These are phyloP conservation scores for Zaprionus africanus DNA, from an alignment of 1,140 invertebrate genomes.

Conservation along the genomic window DNA sequence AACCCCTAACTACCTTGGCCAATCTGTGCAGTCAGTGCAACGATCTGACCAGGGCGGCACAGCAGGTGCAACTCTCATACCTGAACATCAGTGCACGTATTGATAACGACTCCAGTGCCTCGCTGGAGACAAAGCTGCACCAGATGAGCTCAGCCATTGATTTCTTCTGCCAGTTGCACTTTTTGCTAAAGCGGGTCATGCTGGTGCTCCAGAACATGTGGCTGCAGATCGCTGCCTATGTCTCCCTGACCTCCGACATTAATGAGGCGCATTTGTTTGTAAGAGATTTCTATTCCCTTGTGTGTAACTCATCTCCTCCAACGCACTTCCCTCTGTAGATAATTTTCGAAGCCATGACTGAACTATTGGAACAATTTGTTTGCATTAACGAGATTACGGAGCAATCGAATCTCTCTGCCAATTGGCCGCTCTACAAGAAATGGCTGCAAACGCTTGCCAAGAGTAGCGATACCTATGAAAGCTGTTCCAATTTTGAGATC, in stretches of 20 bases:
- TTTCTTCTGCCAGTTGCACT: conserved; percentile 76
- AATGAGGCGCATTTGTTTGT: conserved; percentile 61
- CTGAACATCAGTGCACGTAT: conserved; percentile 36
- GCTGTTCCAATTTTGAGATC: conserved; percentile 49
- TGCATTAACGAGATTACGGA: conserved; percentile 67
- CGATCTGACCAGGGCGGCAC: conserved; percentile 88
- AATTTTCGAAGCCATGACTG: conserved; percentile 60
- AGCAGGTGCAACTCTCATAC: conserved; percentile 71
- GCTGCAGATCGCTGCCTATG: conserved; percentile 62
- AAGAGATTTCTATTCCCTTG: conserved; percentile 4
- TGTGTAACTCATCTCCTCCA: background rate
- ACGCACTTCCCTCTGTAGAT: conserved; percentile 34
- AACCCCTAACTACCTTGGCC: conserved; percentile 92
- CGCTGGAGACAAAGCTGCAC: conserved; percentile 39
- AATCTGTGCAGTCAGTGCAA: conserved; percentile 91
- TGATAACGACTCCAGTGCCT: conserved; percentile 2
- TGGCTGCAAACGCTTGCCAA: conserved; percentile 60
- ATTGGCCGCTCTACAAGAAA: conserved; percentile 74
- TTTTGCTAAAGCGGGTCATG: conserved; percentile 65
- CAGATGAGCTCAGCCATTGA: conserved; percentile 74
- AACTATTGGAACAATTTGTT: conserved; percentile 62
- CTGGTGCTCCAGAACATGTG: conserved; percentile 65
- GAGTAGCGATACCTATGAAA: conserved; percentile 17
- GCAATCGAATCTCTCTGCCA: conserved; percentile 48
- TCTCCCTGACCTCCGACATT: conserved; percentile 22